Base-by-base conservation (phyloP, 2,888 invertebrate genomes). In the Buathra laborator region DNA sequence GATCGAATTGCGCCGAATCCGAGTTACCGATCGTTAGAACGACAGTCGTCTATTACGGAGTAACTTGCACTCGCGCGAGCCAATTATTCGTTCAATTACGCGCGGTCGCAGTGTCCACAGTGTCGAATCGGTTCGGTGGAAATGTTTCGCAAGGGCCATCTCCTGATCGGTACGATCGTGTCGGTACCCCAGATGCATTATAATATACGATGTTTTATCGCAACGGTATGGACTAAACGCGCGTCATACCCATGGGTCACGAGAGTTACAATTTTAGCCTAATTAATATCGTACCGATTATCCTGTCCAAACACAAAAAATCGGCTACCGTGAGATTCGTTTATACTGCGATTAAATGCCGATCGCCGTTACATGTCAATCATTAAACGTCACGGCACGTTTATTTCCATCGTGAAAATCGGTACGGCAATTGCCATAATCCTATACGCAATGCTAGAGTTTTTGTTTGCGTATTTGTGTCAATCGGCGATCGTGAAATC, bases 41-140 rank as follows among this genome's bases (percentile, higher is more conserved):
- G 74, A 74, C 74, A 59, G 67, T 43, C 62, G 44, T 29, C 37
- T 68, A 59, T 70, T 24, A 59, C 71, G 51, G 24, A 24, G 24
- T n/a, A 43, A 75, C 16, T 84, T 59, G 48, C 43, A 67, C 46
- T 51, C 70, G 12, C 70, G 12, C 4, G 44, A 59, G 48, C 71
- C 71, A 81, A 84, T 84, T 80, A 81, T 77, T 81, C 66, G 59
- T 44, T 72, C 71, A 80, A 84, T 81, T 80, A 76, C 75, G 46
- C 43, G 51, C 48, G 59, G 44, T 24, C 43, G 24, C 66, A 53
- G 44, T 68, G 24, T 24, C 48, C 75, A 74, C 24, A 79, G 76
- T 80, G 76, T 76, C 80, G 71, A 81, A 84, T 72, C 59, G 76
- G 24, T 84, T 80, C 44, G 43, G 43, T 51, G 76, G 62, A 84